Evolutionary conservation across 1,140 invertebrate species (phyloP).

Genomic region (Phymorhynchus buccinoides): DNA sequence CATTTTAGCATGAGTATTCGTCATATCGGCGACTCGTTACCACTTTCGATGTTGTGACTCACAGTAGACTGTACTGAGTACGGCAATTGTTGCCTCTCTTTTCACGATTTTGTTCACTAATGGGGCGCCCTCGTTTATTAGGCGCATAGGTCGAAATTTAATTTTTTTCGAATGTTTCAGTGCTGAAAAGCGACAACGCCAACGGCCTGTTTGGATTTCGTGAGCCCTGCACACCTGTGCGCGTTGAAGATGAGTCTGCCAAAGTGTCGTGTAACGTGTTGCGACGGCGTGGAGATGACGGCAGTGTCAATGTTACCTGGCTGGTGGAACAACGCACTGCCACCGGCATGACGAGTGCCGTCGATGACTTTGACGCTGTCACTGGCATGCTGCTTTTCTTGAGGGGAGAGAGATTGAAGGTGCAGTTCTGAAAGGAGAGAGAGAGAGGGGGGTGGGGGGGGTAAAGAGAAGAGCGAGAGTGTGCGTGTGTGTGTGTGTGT

Average conservation of each 20-base stretch:
- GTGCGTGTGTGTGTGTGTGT: background rate
- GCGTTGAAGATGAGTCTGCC: conserved; percentile 47
- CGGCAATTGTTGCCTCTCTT: no score
- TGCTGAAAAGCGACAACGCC: conserved; percentile 72
- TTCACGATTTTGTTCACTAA: no score
- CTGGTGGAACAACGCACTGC: conserved; percentile 51
- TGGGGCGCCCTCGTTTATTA: no score
- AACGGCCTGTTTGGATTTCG: conserved; percentile 70
- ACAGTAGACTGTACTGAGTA: no score
- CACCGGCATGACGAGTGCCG: conserved; percentile 38
- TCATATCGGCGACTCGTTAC: no score
- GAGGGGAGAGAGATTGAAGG: conserved; percentile 64
- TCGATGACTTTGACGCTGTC: conserved; percentile 61
- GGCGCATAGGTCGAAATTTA: no score
- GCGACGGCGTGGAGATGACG: conserved; percentile 62
- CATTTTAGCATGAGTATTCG: no score
- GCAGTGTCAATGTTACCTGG: conserved; percentile 65
- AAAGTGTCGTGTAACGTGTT: conserved; percentile 60
- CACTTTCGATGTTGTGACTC: no score
- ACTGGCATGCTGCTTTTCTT: conserved; percentile 62
- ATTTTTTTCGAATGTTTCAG: conserved; percentile 57
- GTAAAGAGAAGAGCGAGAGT: background rate
- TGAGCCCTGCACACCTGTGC: conserved; percentile 57
- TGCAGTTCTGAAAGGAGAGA: conserved; percentile 16
- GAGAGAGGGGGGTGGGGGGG: background rate